Conservation (phyloP, 2,797 vertebrate genomes). For the Avahi laniger region DNA sequence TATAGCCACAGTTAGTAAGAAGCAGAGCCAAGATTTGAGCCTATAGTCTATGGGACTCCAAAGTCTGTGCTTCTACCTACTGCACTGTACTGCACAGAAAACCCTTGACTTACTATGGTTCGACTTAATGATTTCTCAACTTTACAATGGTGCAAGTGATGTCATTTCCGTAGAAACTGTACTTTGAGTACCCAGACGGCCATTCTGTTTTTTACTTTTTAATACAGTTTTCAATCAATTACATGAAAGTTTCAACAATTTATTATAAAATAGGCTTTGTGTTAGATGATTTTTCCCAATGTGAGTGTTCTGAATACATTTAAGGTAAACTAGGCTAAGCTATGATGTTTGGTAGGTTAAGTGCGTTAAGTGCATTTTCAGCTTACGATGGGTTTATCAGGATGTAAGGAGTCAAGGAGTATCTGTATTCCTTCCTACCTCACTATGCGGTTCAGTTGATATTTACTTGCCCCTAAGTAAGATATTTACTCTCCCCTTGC, state of each 20-base stretch:
- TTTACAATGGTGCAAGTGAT: background rate
- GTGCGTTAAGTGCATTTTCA: background rate
- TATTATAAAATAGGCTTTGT: background rate
- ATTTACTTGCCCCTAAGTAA: conserved; percentile 21
- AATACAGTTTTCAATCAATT: background rate
- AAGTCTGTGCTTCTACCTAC: background rate
- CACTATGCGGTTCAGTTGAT: background rate
- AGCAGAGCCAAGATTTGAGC: background rate
- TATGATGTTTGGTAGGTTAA: background rate
- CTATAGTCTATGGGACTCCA: background rate
- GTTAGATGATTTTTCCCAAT: background rate
- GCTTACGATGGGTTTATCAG: background rate
- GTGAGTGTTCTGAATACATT: background rate
- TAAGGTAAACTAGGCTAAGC: background rate
- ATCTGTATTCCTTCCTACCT: background rate
- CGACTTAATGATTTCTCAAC: background rate
- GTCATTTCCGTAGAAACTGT: background rate
- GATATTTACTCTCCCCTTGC: conserved; percentile 33
- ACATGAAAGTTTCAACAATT: background rate
- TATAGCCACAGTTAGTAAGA: background rate
- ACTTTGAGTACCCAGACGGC: background rate
- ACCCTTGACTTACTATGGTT: background rate
- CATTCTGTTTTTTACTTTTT: background rate
- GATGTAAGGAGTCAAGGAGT: background rate
- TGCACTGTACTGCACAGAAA: background rate